Evolutionary conservation across 2,888 invertebrate genomes (phyloP), one percentile per base, ranked within the genome.

Genomic region (Eupithecia exiguata): DNA sequence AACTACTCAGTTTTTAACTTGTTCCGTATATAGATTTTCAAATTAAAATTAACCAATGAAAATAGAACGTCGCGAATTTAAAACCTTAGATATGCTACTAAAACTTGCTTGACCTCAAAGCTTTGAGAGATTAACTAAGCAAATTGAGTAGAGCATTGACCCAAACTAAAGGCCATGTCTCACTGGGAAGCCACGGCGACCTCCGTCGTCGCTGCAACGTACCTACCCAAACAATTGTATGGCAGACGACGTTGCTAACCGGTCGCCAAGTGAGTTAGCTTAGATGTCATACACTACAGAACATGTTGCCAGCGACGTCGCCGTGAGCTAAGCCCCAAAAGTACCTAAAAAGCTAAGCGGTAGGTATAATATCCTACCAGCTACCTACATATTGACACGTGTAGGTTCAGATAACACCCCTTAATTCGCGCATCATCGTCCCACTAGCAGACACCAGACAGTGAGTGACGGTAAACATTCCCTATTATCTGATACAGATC

Each of bases 401-500:
- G 49, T 49, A n/a, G n/a, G 49, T 49, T n/a, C n/a, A n/a, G n/a
- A n/a, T n/a, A 6, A 6, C 6, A n/a, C 76, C 72, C 76, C 78
- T 80, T 76, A 81, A 79, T 75, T 78, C 77, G 78, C 79, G 80
- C 79, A 78, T 87, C 87, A 66, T 66, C 21, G 12, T 38, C 53
- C 86, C 87, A 81, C 82, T 84, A 88, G 21, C 58, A 25, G 58
- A 21, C 53, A 53, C 21, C 21, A 49, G 53, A 88, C 89, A 83
- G 83, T 89, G 88, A 88, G 83, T 87, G 88, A 87, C 88, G 82
- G 84, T 86, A 87, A 88, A 88, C 86, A 87, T 88, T 88, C 86
- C 86, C 87, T 91, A 93, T 93, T 93, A 93, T 92, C 91, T 92
- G 93, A 93, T 93, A 93, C 84, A 84, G 87, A 93, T 93, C 93